Evolutionary conservation across 1,140 invertebrate genomes (phyloP).

Genomic region (Neodiprion lecontei): DNA sequence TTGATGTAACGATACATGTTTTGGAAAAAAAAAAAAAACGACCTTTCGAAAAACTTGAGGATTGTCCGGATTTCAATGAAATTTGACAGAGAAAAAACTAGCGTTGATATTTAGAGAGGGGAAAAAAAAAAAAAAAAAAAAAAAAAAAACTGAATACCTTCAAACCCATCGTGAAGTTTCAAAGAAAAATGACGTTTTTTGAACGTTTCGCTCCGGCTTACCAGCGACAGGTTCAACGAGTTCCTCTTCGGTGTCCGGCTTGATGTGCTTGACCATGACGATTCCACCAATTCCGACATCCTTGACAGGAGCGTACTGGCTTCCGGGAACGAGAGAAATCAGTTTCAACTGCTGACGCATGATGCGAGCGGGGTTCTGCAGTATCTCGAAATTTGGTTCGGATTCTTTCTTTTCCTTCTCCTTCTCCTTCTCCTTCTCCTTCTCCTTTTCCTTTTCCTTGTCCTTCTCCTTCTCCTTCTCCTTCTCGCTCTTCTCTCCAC

Average conservation of each 20-base stretch:
- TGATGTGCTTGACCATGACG: slow-evolving; percentile 88
- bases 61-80: no score
- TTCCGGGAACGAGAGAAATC: slow-evolving; percentile 80
- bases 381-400: slow-evolving; percentile 89
- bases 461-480: slow-evolving; percentile 53
- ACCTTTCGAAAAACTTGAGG: slow-evolving; percentile 13
- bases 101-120: slow-evolving; percentile 16
- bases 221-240: slow-evolving; percentile 92
- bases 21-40: no score
- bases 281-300: slow-evolving; percentile 95
- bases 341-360: slow-evolving; percentile 94
- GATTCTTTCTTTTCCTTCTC: slow-evolving; percentile 80
- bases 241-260: slow-evolving; percentile 78
- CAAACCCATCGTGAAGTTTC: background rate
- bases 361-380: slow-evolving; percentile 93
- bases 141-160: slow-evolving; percentile 19
- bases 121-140: slow-evolving; percentile 17
- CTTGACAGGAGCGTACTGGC: slow-evolving; percentile 86
- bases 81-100: background rate
- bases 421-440: slow-evolving; percentile 51
- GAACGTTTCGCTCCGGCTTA: slow-evolving; percentile 36
- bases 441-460: slow-evolving; percentile 53
- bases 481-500: slow-evolving; percentile 62
- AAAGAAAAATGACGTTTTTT: background rate
- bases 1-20: no score